phyloP scores from a whole-genome alignment of 2,888 invertebrate species.

The Aspidiotus destructor region DNA sequence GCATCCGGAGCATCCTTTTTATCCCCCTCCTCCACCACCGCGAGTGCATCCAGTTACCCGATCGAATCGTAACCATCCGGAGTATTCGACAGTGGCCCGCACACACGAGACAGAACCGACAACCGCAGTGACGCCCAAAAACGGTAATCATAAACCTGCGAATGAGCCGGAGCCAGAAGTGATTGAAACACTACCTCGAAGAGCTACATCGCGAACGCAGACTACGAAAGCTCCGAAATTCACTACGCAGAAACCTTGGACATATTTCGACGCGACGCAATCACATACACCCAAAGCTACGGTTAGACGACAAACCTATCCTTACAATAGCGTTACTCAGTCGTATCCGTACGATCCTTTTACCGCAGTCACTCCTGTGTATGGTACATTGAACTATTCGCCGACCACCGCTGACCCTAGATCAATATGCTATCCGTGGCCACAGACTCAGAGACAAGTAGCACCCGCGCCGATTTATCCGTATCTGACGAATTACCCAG shows the following conservation, averaged over 20 bases:
- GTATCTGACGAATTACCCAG: not conserved
- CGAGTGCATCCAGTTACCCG: not conserved
- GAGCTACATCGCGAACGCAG: too few relatives aligned
- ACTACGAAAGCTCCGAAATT: too few relatives aligned
- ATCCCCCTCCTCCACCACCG: not conserved
- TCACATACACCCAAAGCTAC: too few relatives aligned
- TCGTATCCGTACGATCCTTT: too few relatives aligned
- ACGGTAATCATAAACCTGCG: too few relatives aligned
- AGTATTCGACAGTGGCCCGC: not conserved
- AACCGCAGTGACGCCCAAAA: not conserved
- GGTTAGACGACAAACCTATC: too few relatives aligned
- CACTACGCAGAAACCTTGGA: too few relatives aligned
- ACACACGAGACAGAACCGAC: not conserved
- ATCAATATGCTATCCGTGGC: not conserved
- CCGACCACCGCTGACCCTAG: not conserved
- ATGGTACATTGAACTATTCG: not conserved
- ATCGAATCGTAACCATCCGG: not conserved
- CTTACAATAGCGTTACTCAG: too few relatives aligned
- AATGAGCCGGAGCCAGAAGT: too few relatives aligned
- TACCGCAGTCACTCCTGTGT: not conserved
- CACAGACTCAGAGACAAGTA: not conserved
- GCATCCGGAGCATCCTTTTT: constrained; percentile 2
- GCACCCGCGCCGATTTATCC: not conserved
- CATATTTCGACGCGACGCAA: too few relatives aligned
- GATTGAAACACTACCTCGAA: too few relatives aligned